Percentiles rank a stretch among this genome's conserved stretches.
These are phyloP conservation scores for Chydorus sphaericus DNA, from an alignment of 2,888 invertebrate genomes.

Conservation along the genomic window DNA sequence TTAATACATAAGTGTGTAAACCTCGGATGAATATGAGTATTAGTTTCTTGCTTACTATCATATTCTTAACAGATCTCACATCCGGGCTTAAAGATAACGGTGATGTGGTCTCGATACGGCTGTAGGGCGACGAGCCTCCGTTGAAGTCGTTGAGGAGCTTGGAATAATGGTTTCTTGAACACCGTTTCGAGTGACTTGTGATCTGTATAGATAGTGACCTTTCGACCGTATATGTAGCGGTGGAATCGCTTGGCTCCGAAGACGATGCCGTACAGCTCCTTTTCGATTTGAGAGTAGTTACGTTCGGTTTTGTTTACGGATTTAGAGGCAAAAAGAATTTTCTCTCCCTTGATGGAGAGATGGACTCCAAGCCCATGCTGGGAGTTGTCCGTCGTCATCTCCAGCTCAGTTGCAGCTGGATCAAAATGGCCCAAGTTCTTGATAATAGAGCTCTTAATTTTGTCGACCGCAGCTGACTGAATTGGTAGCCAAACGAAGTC, in stretches of 20 bases:
- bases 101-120: not conserved
- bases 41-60: too few relatives aligned
- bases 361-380: not conserved
- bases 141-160: not conserved
- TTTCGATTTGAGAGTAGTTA: not conserved
- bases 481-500: not conserved
- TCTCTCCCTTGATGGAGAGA: not conserved
- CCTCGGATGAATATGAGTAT: too few relatives aligned
- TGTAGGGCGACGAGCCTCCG: not conserved
- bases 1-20: too few relatives aligned
- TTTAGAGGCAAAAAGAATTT: not conserved
- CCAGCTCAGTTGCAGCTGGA: not conserved
- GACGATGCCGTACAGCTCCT: not conserved
- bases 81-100: not conserved
- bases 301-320: not conserved
- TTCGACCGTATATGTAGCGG: not conserved
- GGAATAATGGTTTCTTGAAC: not conserved
- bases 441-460: not conserved
- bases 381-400: not conserved
- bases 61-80: too few relatives aligned
- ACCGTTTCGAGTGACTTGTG: not conserved
- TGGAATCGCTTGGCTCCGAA: not conserved
- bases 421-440: not conserved
- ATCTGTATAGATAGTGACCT: not conserved
- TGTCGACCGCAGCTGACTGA: not conserved